Evolutionary conservation across 2,797 vertebrate genomes (phyloP).

Genomic region (Corythornis leucogaster): DNA sequence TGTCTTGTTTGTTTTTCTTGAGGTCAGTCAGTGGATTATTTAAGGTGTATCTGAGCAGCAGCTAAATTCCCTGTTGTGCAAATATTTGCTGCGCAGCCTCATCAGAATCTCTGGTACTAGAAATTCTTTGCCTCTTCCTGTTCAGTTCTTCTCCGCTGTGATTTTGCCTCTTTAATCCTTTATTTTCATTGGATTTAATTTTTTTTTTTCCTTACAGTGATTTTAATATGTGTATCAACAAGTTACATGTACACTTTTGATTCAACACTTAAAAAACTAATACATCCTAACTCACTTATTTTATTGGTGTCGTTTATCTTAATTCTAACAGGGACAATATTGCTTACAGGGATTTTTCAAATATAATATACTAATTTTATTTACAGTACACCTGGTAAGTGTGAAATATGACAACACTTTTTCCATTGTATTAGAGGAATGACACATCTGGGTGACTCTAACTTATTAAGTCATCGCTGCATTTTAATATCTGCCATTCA

Average conservation of each 20-base stretch:
- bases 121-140: not conserved
- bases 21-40: not conserved
- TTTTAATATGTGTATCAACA: constrained; percentile 6
- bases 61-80: not conserved
- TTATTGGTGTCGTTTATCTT: constrained; percentile 50
- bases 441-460: not conserved
- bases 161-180: not conserved
- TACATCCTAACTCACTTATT: constrained; percentile 20
- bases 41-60: not conserved
- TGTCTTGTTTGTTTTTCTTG: not conserved
- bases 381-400: constrained; percentile 23
- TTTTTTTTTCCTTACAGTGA: not conserved
- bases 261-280: not conserved
- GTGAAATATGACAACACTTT: not conserved
- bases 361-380: constrained; percentile 41
- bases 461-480: constrained; percentile 27
- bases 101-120: not conserved
- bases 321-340: constrained; percentile 15
- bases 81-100: not conserved
- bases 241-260: not conserved
- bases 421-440: not conserved
- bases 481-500: constrained; percentile 34
- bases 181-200: not conserved
- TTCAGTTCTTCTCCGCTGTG: not conserved
- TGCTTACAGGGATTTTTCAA: constrained; percentile 8